Conservation (phyloP, 2,113 vertebrate genomes). For the Brienomyrus longianalis region DNA sequence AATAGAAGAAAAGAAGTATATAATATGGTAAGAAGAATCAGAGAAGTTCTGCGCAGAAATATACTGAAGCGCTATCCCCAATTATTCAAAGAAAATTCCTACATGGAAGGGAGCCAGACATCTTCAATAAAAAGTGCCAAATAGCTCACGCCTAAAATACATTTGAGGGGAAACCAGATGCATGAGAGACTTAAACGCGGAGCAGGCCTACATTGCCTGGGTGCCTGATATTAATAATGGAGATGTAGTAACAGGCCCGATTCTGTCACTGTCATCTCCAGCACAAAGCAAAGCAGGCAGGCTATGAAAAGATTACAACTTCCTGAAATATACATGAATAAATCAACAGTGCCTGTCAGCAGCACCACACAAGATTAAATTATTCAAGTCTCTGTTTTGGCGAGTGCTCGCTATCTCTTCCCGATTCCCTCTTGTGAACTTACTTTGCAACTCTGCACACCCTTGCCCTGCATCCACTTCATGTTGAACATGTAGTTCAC, state of each 20-base stretch:
- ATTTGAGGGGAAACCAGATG: conserved; percentile 3
- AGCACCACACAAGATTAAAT: conserved; percentile 37
- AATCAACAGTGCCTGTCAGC: conserved; percentile 37
- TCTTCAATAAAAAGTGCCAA: background rate
- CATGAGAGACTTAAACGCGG: background rate
- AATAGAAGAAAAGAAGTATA: background rate
- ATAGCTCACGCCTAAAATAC: background rate
- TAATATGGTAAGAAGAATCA: background rate
- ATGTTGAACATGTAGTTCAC: background rate
- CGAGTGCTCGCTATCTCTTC: conserved; percentile 23
- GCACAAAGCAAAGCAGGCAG: conserved; percentile 39
- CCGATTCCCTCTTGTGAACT: background rate
- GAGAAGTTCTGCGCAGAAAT: background rate
- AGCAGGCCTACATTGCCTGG: background rate
- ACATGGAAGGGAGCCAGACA: background rate
- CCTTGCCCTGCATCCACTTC: background rate
- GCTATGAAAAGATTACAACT: conserved; percentile 44
- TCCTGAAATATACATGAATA: conserved; percentile 47
- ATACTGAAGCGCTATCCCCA: background rate
- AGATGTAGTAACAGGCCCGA: conserved; percentile 39
- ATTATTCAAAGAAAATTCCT: background rate
- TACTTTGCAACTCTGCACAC: background rate
- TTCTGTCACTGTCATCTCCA: conserved; percentile 42
- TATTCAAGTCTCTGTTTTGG: conserved; percentile 39
- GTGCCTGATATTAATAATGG: conserved; percentile 42